A percentile compares a stretch with the other conserved stretches of the same genome.
phyloP scores from a whole-genome alignment of 2,113 vertebrate genomes.

The Argyrosomus japonicus region DNA sequence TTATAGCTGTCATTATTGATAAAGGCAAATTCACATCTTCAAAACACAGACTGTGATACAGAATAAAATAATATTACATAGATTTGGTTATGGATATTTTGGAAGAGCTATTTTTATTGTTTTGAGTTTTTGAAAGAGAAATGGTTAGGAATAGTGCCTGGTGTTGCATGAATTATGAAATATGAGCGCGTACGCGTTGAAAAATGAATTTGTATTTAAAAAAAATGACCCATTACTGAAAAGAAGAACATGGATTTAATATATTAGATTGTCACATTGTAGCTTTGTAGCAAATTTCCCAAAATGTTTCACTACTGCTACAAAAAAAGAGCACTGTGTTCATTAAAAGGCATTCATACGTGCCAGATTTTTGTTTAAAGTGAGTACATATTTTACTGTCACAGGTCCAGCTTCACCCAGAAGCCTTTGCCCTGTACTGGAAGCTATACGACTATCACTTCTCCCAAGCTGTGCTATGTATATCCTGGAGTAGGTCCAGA shows the following conservation, averaged over 20 bases:
- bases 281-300: not conserved
- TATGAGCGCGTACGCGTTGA: not conserved
- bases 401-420: not conserved
- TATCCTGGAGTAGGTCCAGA: constrained; percentile 61
- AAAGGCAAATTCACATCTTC: not conserved
- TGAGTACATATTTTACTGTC: not conserved
- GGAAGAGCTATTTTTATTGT: constrained; percentile 2
- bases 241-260: not conserved
- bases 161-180: constrained; percentile 19
- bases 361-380: not conserved
- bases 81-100: not conserved
- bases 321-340: not conserved
- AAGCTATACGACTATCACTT: constrained; percentile 31
- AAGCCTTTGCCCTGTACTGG: constrained; percentile 10
- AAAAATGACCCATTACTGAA: not conserved
- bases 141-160: not conserved
- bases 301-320: not conserved
- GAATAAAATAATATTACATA: not conserved
- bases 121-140: not conserved
- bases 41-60: not conserved
- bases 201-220: not conserved
- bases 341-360: not conserved
- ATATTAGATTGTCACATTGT: not conserved
- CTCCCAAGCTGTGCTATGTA: constrained; percentile 44
- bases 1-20: not conserved